phyloP scores from a whole-genome alignment of 1,140 invertebrate genomes.

The Cotesia glomerata region DNA sequence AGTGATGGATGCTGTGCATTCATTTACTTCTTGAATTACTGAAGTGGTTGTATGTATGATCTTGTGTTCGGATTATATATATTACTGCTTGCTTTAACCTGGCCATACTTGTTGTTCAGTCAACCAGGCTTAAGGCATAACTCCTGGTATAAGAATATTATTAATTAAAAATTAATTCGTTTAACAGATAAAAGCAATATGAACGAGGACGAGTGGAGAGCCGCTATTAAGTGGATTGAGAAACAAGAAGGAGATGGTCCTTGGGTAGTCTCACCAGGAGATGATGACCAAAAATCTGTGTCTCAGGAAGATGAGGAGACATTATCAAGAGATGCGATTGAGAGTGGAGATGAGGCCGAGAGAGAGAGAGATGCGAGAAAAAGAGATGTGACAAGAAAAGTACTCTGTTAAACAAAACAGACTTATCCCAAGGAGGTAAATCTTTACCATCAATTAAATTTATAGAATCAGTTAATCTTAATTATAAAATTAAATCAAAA shows the following conservation, averaged over 20 bases:
- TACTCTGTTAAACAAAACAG: too few relatives aligned
- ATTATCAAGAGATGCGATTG: background rate
- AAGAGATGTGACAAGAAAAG: background rate
- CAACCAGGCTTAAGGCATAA: conserved; percentile 1
- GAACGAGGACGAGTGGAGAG: conserved; percentile 1
- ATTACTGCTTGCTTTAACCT: conserved; percentile 8
- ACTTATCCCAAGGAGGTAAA: too few relatives aligned
- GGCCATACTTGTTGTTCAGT: conserved; percentile 18
- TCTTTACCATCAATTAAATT: too few relatives aligned
- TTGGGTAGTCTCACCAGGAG: conserved; percentile 15
- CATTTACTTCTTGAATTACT: conserved; percentile 6
- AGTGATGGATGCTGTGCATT: conserved; percentile 5
- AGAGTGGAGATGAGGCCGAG: background rate
- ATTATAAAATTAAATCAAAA: too few relatives aligned
- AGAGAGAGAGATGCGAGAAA: background rate
- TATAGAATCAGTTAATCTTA: too few relatives aligned
- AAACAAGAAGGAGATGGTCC: conserved; percentile 7
- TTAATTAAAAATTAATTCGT: background rate
- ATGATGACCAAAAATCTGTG: background rate
- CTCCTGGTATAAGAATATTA: conserved; percentile 11
- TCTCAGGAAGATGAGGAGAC: background rate
- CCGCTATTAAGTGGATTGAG: background rate
- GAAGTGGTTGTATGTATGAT: conserved; percentile 8
- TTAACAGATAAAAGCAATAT: conserved; percentile 4
- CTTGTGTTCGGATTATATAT: conserved; percentile 17